Conservation (phyloP, 2,888 invertebrate species). For the Yponomeuta plumbellus region DNA sequence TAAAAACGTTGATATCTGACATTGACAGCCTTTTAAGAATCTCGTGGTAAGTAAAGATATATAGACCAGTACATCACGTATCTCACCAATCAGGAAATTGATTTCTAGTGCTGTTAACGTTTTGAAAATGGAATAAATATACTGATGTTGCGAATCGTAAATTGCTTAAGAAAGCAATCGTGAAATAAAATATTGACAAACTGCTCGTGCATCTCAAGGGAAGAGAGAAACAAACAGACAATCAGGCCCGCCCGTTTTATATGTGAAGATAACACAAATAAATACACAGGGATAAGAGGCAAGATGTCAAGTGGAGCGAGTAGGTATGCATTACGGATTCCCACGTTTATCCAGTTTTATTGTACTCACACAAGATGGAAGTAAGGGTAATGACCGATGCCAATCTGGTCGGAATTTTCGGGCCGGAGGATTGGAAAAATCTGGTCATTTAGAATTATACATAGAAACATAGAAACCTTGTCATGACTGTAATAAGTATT, state of each 20-base stretch:
- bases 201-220: not conserved
- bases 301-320: slow-evolving; percentile 1
- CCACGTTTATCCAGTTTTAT: not conserved
- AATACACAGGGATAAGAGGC: slow-evolving; percentile 2
- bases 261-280: slow-evolving; percentile 1
- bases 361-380: not conserved
- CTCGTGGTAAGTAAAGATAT: not conserved
- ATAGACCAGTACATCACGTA: not conserved
- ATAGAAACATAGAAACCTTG: not conserved
- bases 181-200: not conserved
- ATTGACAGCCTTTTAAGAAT: not conserved
- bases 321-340: not conserved
- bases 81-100: too few species aligned
- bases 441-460: not conserved
- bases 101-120: too few species aligned
- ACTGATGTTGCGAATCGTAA: too few species aligned
- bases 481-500: too few species aligned
- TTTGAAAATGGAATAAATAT: too few species aligned
- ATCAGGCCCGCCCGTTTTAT: not conserved
- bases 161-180: not conserved
- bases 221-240: slow-evolving; percentile 3
- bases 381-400: not conserved
- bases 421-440: not conserved
- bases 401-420: not conserved
- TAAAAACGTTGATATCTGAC: not conserved